A percentile compares a stretch with the other conserved stretches of the same genome.
phyloP scores from a whole-genome alignment of 2,888 invertebrate species.

The Synanthedon andrenaeformis region DNA sequence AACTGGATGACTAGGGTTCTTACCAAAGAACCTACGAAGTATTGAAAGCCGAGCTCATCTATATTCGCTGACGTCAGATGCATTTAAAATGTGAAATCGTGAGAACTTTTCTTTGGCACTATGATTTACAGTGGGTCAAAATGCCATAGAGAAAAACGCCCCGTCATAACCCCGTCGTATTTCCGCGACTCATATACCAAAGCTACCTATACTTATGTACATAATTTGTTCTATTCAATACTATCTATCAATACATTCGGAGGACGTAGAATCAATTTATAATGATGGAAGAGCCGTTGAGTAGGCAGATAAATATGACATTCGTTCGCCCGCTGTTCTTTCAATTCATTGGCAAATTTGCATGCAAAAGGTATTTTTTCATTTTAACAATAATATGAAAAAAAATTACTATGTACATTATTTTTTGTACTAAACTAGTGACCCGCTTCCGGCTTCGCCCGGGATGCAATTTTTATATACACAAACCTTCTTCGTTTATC shows the following conservation, averaged over 20 bases:
- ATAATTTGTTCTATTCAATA: constrained; percentile 35
- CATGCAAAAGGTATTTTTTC: too few relatives aligned
- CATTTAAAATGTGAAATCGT: not conserved
- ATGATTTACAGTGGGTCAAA: constrained; percentile 8
- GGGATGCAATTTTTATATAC: too few relatives aligned
- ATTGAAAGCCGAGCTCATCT: too few relatives aligned
- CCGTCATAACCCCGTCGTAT: constrained; percentile 26
- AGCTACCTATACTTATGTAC: constrained; percentile 12
- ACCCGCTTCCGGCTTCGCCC: too few relatives aligned
- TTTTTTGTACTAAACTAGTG: too few relatives aligned
- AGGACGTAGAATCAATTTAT: constrained; percentile 12
- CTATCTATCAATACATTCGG: constrained; percentile 20
- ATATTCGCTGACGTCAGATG: too few relatives aligned
- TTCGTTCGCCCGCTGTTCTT: not conserved
- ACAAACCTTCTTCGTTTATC: too few relatives aligned
- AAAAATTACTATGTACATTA: too few relatives aligned
- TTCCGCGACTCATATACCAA: constrained; percentile 22
- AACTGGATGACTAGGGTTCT: too few relatives aligned
- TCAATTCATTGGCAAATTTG: too few relatives aligned
- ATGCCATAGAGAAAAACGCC: constrained; percentile 28
- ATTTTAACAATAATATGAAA: too few relatives aligned
- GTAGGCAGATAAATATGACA: not conserved
- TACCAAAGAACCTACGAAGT: too few relatives aligned
- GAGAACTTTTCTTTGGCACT: not conserved
- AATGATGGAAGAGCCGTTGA: constrained; percentile 3